phyloP scores from a whole-genome alignment of 30 jellyfish, hydroid and myxozoan genomes.

The Aurelia sp. region DNA sequence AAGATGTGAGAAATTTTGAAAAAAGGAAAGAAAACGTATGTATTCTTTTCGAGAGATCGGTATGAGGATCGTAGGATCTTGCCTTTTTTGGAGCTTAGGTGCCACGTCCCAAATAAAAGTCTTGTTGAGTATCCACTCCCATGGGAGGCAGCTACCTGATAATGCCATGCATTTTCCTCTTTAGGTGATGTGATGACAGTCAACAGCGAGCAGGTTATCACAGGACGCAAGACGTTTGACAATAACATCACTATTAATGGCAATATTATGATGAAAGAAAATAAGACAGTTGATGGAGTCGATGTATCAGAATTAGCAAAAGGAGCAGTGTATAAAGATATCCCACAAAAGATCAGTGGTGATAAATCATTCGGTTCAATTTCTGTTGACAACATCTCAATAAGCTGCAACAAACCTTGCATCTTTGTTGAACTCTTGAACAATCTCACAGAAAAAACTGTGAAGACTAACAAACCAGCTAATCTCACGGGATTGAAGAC shows the following conservation, averaged over 20 bases:
- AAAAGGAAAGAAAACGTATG: too few species aligned
- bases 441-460: conserved; percentile 63
- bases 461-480: conserved; percentile 41
- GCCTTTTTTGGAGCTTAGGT: too few species aligned
- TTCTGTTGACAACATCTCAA: conserved; percentile 29
- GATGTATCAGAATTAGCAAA: conserved; percentile 82
- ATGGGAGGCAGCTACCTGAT: too few species aligned
- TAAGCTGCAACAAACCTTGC: conserved; percentile 47
- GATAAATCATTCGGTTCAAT: conserved; percentile 37
- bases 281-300: conserved; percentile 67
- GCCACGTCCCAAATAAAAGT: too few species aligned
- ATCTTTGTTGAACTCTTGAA: conserved; percentile 34
- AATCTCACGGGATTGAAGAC: conserved; percentile 55
- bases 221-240: conserved; percentile 71
- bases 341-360: conserved; percentile 66
- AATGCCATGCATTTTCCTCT: neutral
- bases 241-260: conserved; percentile 54
- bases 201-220: conserved; percentile 51
- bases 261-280: conserved; percentile 38
- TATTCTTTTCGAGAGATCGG: too few species aligned
- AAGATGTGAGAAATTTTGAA: too few species aligned
- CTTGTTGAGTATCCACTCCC: neutral
- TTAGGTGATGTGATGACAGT: conserved; percentile 78
- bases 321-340: conserved; percentile 63
- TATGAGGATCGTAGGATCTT: too few species aligned